Evolutionary conservation across 2,113 vertebrate species (phyloP).

Genomic region (Xenopus borealis): DNA sequence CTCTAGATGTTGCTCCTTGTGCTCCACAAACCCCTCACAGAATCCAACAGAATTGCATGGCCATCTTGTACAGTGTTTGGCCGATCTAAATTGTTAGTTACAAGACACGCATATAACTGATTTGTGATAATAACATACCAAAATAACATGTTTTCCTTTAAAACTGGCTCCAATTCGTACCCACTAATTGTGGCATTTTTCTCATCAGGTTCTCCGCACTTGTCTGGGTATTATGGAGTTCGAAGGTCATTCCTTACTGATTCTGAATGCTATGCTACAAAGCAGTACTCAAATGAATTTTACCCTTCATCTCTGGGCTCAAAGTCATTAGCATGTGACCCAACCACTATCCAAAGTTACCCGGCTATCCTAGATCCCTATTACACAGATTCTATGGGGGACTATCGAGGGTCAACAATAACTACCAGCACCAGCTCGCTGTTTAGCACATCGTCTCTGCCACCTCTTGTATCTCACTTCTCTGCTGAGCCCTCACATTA

Average conservation of each 20-base stretch:
- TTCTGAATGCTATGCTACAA: conserved; percentile 73
- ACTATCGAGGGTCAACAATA: conserved; percentile 70
- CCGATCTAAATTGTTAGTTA: no score
- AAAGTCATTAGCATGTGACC: conserved; percentile 79
- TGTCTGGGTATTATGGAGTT: conserved; percentile 73
- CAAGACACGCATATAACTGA: no score
- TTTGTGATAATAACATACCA: no score
- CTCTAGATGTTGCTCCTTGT: no score
- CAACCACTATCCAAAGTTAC: conserved; percentile 66
- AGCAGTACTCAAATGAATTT: conserved; percentile 71
- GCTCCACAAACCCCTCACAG: no score
- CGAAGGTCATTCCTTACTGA: conserved; percentile 79
- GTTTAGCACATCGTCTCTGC: conserved; percentile 67
- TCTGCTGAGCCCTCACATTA: conserved; percentile 72
- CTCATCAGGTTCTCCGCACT: conserved; percentile 69
- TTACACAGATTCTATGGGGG: conserved; percentile 73
- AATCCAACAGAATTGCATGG: no score
- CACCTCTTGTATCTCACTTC: conserved; percentile 78
- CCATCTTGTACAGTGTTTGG: no score
- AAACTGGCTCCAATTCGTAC: no score
- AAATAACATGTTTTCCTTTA: no score
- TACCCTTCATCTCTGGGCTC: conserved; percentile 63
- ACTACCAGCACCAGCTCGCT: conserved; percentile 65
- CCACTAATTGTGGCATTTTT: neutral
- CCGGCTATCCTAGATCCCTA: conserved; percentile 77